Percentiles rank a stretch among this genome's conserved stretches.
phyloP scores from a whole-genome alignment of 2,797 vertebrate genomes.

The Sitta carolinensis region DNA sequence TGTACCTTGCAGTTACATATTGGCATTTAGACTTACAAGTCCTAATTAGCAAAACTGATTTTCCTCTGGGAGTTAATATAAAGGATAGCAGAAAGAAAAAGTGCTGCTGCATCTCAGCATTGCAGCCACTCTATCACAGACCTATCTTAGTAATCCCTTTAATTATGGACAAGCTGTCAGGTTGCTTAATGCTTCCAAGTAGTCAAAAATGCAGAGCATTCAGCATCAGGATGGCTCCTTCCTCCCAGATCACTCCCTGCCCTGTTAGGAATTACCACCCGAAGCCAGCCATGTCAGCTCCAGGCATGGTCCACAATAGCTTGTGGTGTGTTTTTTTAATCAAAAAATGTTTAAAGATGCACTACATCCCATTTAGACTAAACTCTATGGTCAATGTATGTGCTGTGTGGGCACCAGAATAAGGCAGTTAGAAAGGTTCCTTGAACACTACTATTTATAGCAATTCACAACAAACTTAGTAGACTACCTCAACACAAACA shows the following conservation, averaged over 20 bases:
- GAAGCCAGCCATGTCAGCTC: not conserved
- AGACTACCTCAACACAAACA: not conserved
- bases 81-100: slow-evolving; percentile 7
- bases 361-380: not conserved
- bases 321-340: not conserved
- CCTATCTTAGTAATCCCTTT: not conserved
- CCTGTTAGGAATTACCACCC: not conserved
- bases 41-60: slow-evolving; percentile 34
- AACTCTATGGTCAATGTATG: not conserved
- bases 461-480: not conserved
- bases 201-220: not conserved
- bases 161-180: not conserved
- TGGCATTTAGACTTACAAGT: slow-evolving; percentile 44
- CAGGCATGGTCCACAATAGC: not conserved
- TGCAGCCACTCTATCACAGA: not conserved
- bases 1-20: not conserved
- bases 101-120: not conserved
- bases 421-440: not conserved
- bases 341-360: not conserved
- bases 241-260: not conserved
- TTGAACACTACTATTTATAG: not conserved
- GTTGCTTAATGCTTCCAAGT: slow-evolving; percentile 2
- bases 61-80: slow-evolving; percentile 27
- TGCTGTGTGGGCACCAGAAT: not conserved
- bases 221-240: not conserved